phyloP scores from a whole-genome alignment of 2,888 invertebrate species.

The Troides aeacus region DNA sequence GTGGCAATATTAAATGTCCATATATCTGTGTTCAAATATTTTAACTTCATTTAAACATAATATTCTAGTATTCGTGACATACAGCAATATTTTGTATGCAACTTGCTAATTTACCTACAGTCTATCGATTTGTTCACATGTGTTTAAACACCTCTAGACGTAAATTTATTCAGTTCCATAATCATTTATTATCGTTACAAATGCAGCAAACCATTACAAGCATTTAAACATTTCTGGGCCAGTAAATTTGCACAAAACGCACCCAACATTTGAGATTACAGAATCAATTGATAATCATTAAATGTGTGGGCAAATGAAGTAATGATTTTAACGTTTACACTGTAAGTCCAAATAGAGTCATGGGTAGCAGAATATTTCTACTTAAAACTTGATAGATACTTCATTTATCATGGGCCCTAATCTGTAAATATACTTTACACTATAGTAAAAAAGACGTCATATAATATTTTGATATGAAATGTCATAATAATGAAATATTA shows the following conservation, averaged over 20 bases:
- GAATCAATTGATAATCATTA: conserved; percentile 16
- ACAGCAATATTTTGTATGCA: background rate
- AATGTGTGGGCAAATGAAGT: conserved; percentile 9
- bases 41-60: background rate
- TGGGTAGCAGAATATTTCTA: no score
- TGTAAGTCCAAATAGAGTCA: no score
- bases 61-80: background rate
- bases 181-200: conserved; percentile 26
- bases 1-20: background rate
- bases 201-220: conserved; percentile 11
- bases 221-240: conserved; percentile 18
- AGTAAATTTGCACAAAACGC: conserved; percentile 17
- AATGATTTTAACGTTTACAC: background rate
- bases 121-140: conserved; percentile 4
- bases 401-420: background rate
- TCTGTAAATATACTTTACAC: no score
- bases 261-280: conserved; percentile 11
- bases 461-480: no score
- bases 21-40: background rate
- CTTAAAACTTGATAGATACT: no score
- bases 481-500: no score
- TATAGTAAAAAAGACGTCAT: no score
- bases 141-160: conserved; percentile 19
- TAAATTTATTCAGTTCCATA: conserved; percentile 23
- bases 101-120: conserved; percentile 17